Evolutionary conservation across 2,113 vertebrate genomes (phyloP), one percentile per base, ranked within the genome.

Genomic region (Orcinus orca): DNA sequence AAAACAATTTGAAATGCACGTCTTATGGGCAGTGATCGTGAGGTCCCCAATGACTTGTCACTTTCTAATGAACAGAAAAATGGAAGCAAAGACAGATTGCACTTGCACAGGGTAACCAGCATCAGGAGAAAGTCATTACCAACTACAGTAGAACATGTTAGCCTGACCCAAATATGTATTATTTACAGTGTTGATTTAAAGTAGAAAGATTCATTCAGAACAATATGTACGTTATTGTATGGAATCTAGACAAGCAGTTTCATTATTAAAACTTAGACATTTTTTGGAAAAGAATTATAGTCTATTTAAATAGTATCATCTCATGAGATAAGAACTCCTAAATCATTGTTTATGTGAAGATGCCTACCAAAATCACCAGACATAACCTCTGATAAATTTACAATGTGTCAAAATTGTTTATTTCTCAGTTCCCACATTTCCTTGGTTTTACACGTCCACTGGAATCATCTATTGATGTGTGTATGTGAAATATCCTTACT

Each of bases 1-100:
- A 84, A 93, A 97, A 80, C 63, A 92, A n/a, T 94, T 44, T 96
- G 68, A 95, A 86, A 65, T 90, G 10, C 47, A 80, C 85, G 18
- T 77, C 70, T 25, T 88, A 17, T 76, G 33, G 21, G 17, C 17
- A 81, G 21, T 91, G 50, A 93, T 86, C 33, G 77, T 80, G 36
- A 82, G 25, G 17, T 89, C 68, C 41, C 50, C 74, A 74, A 8
- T 97, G 68, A 92, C 44, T 73, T 88, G 71, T 91, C 70, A 88
- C 77, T 93, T 96, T 79, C 31, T 87, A 94, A 92, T 82, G 31
- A 92, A 86, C 26, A 90, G 80, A 84, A 85, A 95, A 55, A 55
- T 44, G 23, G 8, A 92, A 94, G 15, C 23, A 93, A 95, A 95
- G 12, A 47, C 29, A 36, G n/a, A 47, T 13, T 92, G 14, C 4